These are phyloP conservation scores for Eupithecia inturbata DNA, from an alignment of 2,888 invertebrate species.

Conservation along the genomic window DNA sequence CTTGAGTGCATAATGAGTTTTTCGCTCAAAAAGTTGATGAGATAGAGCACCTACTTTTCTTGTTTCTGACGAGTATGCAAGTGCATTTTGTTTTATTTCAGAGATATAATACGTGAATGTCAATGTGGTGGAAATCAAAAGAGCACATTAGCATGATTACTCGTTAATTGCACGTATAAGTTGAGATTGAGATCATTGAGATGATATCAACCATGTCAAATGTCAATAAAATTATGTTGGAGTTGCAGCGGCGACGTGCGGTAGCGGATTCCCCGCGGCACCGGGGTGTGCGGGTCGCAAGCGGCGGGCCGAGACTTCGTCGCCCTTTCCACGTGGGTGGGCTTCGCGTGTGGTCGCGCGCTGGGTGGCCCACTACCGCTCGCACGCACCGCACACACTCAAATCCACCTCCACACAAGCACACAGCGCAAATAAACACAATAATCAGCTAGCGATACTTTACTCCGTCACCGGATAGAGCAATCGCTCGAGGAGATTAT, in stretches of 20 bases:
- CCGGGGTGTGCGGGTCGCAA: conserved; percentile 42
- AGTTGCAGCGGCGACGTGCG: conserved; percentile 34
- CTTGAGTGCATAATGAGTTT: conserved; percentile 19
- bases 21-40: conserved; percentile 10
- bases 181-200: not conserved
- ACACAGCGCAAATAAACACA: conserved; percentile 81
- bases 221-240: conserved; percentile 63
- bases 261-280: conserved; percentile 44
- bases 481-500: conserved; percentile 76
- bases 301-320: conserved; percentile 70
- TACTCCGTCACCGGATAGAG: conserved; percentile 83
- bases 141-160: not conserved
- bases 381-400: conserved; percentile 72
- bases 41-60: conserved; percentile 11
- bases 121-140: not conserved
- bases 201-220: conserved; percentile 56
- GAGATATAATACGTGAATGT: not conserved
- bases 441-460: conserved; percentile 83
- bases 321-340: conserved; percentile 82
- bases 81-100: not conserved
- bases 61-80: not conserved
- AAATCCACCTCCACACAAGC: conserved; percentile 69
- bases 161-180: not conserved
- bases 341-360: conserved; percentile 81
- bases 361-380: conserved; percentile 79